phyloP scores from a whole-genome alignment of 2,113 vertebrate genomes.

The Odontophorus gujanensis region DNA sequence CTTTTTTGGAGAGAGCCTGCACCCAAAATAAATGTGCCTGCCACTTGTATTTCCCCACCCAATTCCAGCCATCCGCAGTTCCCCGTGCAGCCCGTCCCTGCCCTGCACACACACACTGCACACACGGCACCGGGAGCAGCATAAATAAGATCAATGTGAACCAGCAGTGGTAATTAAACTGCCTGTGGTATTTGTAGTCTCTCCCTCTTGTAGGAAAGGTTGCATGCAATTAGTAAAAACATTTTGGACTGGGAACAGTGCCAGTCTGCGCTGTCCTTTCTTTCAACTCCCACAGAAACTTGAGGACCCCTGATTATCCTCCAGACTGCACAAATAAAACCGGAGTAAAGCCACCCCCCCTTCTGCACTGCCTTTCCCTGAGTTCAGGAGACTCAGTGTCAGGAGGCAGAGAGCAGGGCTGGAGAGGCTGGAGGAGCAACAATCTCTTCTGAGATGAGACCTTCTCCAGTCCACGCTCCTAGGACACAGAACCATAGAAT shows the following conservation, averaged over 20 bases:
- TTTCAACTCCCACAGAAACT: constrained; percentile 71
- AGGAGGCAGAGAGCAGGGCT: accelerated
- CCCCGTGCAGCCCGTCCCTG: neutral
- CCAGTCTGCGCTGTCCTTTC: constrained; percentile 68
- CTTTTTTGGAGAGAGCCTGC: neutral
- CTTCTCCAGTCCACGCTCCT: neutral
- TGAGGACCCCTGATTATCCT: constrained; percentile 42
- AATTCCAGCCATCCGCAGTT: neutral
- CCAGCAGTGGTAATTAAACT: constrained; percentile 61
- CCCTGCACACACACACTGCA: neutral
- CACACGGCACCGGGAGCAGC: neutral
- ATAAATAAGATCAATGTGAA: constrained; percentile 53
- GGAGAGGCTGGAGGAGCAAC: neutral
- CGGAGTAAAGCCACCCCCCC: neutral
- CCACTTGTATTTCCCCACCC: neutral
- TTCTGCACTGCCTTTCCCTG: neutral
- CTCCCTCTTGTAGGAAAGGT: constrained; percentile 46
- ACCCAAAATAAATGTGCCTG: accelerated
- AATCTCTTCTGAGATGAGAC: neutral
- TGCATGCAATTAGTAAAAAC: constrained; percentile 68
- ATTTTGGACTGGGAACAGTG: constrained; percentile 65
- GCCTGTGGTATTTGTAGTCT: constrained; percentile 32
- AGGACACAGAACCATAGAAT: neutral
- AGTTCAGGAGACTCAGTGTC: neutral
- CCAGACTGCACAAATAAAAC: constrained; percentile 26